Evolutionary conservation across 92 coral and sea anemone genomes (phyloP), one percentile per base, ranked within the genome.

Genomic region (Epizoanthus ramosus): DNA sequence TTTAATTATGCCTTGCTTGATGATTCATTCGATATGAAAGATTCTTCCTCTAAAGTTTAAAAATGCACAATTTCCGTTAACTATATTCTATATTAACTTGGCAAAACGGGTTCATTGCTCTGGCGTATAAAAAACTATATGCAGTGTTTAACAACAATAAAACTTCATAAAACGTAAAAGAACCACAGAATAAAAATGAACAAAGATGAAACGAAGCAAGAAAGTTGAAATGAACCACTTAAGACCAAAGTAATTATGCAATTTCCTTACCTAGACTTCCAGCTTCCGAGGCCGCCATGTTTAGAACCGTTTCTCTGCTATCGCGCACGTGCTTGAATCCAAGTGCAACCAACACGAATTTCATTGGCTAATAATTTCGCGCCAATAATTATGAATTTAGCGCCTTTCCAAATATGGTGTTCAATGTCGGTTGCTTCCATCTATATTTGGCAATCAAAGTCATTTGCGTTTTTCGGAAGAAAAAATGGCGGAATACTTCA

Each of bases 331-430:
- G 82, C 59, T 23, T 75, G 21, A 8, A 37, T 9, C 67, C 92
- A 88, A 84, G 88, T 83, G 87, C 57, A 80, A 15, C 39, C 57
- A 23, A 15, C 57, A 19, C 39, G 85, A 50, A 16, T 52, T 56
- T 22, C 63, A 92, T 92, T 89, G 95, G 93, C 71, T 63, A 18
- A 74, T 45, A 28, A 84, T 8, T 80, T 92, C 88, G 91, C 95
- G 92, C 92, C 86, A 85, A 63, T 64, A 17, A 23, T 22, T 82
- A 39, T 23, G 22, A 15, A 23, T 23, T 21, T 43, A 24, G 19
- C 12, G 39, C 3, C 16, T n/a, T 24, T 59, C 70, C 82, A 84
- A 60, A 83, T 73, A 84, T 74, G 71, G 77, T 25, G 25, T 14
- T 60, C 3, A 63, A n/a, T 74, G 59, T 41, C 87, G 87, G 70